These are phyloP conservation scores for Lutjanus erythropterus DNA, from an alignment of 2,113 vertebrate genomes.

Conservation along the genomic window DNA sequence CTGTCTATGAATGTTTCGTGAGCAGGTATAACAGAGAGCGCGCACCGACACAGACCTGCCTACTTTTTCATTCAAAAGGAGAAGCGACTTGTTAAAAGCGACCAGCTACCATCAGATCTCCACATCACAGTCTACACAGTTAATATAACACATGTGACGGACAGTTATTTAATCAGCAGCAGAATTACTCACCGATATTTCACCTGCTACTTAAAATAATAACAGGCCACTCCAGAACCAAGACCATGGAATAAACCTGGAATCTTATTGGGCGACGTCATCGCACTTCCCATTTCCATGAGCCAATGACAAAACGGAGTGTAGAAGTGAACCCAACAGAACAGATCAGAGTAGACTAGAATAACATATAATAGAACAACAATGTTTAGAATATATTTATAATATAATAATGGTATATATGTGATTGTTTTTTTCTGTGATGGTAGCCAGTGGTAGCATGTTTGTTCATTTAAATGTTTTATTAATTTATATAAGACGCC, in stretches of 20 bases:
- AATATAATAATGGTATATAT: no score
- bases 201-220: conserved; percentile 61
- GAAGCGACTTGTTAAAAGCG: background rate
- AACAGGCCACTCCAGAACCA: conserved; percentile 69
- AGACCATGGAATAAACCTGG: conserved; percentile 61
- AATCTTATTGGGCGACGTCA: conserved; percentile 73
- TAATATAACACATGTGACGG: background rate
- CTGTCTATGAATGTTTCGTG: background rate
- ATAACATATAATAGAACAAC: conserved; percentile 5
- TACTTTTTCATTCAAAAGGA: conserved; percentile 16
- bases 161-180: background rate
- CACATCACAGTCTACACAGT: no score
- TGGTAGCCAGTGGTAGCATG: no score
- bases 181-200: conserved; percentile 70
- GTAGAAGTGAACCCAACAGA: conserved; percentile 18
- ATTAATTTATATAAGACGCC: no score
- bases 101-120: background rate
- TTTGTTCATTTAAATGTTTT: no score
- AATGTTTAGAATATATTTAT: no score
- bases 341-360: background rate
- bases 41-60: conserved; percentile 10
- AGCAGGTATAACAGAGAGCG: conserved; percentile 14
- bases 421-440: no score
- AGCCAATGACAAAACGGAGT: conserved; percentile 53
- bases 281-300: conserved; percentile 49